Conservation (phyloP, 2,888 invertebrate genomes). For the Orgyia antiqua region DNA sequence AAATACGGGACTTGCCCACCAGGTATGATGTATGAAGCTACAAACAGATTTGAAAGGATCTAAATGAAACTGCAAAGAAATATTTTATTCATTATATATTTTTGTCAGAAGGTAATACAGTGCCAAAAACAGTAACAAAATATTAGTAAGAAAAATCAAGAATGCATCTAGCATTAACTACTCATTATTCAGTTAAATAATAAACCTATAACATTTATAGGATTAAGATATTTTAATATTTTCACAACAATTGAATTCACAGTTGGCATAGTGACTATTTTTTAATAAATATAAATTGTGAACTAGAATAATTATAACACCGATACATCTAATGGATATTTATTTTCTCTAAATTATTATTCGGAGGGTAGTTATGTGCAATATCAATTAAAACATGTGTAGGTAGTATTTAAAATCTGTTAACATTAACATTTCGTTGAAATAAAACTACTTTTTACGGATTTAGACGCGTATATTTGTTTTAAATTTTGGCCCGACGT, state of each 20-base stretch:
- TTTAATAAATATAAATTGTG: conserved; percentile 52
- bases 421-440: too few species aligned
- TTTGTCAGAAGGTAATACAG: conserved; percentile 78
- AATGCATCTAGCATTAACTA: conserved; percentile 76
- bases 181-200: conserved; percentile 61
- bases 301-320: conserved; percentile 64
- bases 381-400: conserved; percentile 10
- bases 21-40: too few species aligned
- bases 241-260: conserved; percentile 72
- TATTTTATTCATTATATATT: conserved; percentile 73
- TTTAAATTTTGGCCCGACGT: too few species aligned
- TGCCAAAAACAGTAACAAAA: conserved; percentile 77
- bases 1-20: too few species aligned
- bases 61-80: conserved; percentile 53
- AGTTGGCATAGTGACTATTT: conserved; percentile 50
- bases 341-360: conserved; percentile 49
- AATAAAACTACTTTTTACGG: too few species aligned
- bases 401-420: conserved; percentile 5
- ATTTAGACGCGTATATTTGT: too few species aligned
- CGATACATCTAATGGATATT: conserved; percentile 69
- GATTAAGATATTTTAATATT: conserved; percentile 66
- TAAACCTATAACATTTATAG: conserved; percentile 45
- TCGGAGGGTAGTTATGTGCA: conserved; percentile 47
- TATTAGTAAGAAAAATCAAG: conserved; percentile 75
- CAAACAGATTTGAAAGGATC: conserved; percentile 1